Conservation (phyloP, 92 coral and sea anemone genomes). For the Montipora capitata region DNA sequence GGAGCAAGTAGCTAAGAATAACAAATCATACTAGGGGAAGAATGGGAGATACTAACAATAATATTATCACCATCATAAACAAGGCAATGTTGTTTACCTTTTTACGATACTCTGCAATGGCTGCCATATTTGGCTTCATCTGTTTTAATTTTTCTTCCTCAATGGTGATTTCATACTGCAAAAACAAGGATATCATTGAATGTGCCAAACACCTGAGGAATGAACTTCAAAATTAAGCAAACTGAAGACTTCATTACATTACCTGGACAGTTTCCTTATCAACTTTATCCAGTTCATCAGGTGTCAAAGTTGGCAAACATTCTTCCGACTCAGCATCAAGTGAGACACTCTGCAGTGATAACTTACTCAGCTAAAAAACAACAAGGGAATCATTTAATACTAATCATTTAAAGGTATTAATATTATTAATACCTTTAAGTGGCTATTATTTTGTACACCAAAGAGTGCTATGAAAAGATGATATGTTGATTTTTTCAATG, state of each 20-base stretch:
- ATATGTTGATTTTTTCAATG: too few relatives aligned
- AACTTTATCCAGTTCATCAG: slow-evolving; percentile 79
- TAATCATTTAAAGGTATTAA: too few relatives aligned
- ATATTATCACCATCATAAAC: too few relatives aligned
- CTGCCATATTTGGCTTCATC: slow-evolving; percentile 99
- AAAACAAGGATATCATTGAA: neutral
- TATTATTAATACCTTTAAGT: too few relatives aligned
- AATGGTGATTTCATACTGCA: slow-evolving; percentile 88
- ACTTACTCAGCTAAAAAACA: slow-evolving; percentile 73
- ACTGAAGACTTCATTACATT: neutral
- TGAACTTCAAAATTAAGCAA: neutral
- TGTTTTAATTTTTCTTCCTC: slow-evolving; percentile 90
- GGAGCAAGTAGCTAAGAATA: too few relatives aligned
- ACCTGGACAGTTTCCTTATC: slow-evolving; percentile 91
- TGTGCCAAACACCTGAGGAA: neutral
- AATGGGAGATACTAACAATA: too few relatives aligned
- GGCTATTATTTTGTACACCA: too few relatives aligned
- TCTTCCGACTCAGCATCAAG: slow-evolving; percentile 79
- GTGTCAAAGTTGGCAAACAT: slow-evolving; percentile 79
- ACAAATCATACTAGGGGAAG: too few relatives aligned
- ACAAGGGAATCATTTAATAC: neutral
- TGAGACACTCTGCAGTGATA: slow-evolving; percentile 84
- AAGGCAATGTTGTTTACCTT: slow-evolving; percentile 72
- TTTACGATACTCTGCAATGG: slow-evolving; percentile 97
- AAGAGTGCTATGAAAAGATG: too few relatives aligned